These are phyloP conservation scores for Oscheius sp. DNA, from an alignment of 2,888 invertebrate genomes.

Conservation along the genomic window DNA sequence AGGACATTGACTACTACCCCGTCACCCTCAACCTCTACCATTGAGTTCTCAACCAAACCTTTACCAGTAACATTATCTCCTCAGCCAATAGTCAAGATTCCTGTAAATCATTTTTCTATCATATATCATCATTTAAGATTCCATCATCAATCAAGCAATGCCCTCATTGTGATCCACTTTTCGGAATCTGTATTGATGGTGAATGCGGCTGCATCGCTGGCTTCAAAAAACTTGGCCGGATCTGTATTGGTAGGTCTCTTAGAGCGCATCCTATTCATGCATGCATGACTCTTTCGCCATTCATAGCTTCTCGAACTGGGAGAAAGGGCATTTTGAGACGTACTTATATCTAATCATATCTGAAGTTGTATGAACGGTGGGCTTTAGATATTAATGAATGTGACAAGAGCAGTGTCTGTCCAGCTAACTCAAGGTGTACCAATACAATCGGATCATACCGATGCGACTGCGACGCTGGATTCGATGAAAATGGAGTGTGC, in stretches of 20 bases:
- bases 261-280: not conserved
- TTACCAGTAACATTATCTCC: constrained; percentile 21
- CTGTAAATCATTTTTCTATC: not conserved
- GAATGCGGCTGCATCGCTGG: constrained; percentile 63
- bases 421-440: constrained; percentile 81
- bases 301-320: constrained; percentile 11
- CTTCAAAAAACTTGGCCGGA: constrained; percentile 55
- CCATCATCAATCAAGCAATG: constrained; percentile 34
- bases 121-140: constrained; percentile 26
- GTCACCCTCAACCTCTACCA: constrained; percentile 6
- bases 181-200: constrained; percentile 59
- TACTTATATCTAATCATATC: constrained; percentile 7
- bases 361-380: not conserved
- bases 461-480: constrained; percentile 50
- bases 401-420: constrained; percentile 79
- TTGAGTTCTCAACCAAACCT: not conserved
- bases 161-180: constrained; percentile 50
- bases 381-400: constrained; percentile 86
- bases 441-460: constrained; percentile 80
- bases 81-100: not conserved
- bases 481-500: constrained; percentile 40
- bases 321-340: constrained; percentile 7
- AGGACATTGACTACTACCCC: constrained; percentile 26
- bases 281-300: constrained; percentile 21
- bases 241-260: constrained; percentile 55